Conservation (phyloP, 2,797 vertebrate genomes). For the Acanthurus lineatus region DNA sequence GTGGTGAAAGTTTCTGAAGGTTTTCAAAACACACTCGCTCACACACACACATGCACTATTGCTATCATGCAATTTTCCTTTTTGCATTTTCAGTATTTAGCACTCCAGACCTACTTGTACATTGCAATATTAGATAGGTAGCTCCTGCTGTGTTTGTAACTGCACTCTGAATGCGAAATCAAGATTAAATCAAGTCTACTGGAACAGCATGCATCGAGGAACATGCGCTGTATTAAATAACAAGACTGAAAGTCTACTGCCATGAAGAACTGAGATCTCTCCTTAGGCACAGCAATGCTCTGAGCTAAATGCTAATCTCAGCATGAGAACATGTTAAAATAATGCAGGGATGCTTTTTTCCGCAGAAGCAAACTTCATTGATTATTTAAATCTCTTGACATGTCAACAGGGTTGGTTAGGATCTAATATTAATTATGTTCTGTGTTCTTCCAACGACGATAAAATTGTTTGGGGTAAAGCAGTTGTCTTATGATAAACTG, state of each 20-base stretch:
- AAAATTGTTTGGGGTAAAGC: too few species aligned
- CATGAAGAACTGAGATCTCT: not conserved
- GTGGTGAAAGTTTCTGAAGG: constrained; percentile 66
- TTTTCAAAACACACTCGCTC: constrained; percentile 35
- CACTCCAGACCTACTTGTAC: not conserved
- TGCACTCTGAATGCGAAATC: constrained; percentile 3
- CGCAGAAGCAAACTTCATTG: too few species aligned
- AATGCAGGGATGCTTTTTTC: not conserved
- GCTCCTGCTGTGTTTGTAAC: constrained; percentile 17
- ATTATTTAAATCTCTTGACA: too few species aligned
- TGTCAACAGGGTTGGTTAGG: too few species aligned
- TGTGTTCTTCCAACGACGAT: too few species aligned
- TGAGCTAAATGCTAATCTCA: not conserved
- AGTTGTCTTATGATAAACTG: too few species aligned
- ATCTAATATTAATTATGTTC: too few species aligned
- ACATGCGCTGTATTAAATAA: not conserved
- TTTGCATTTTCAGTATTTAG: constrained; percentile 29
- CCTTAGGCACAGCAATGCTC: not conserved
- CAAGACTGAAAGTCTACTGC: not conserved
- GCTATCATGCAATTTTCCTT: constrained; percentile 26
- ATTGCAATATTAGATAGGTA: constrained; percentile 14
- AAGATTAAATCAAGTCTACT: not conserved
- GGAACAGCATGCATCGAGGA: not conserved
- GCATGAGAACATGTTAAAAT: not conserved
- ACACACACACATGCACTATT: not conserved